These are phyloP conservation scores for Scolopax rusticola DNA, from an alignment of 2,797 vertebrate genomes.

Conservation along the genomic window DNA sequence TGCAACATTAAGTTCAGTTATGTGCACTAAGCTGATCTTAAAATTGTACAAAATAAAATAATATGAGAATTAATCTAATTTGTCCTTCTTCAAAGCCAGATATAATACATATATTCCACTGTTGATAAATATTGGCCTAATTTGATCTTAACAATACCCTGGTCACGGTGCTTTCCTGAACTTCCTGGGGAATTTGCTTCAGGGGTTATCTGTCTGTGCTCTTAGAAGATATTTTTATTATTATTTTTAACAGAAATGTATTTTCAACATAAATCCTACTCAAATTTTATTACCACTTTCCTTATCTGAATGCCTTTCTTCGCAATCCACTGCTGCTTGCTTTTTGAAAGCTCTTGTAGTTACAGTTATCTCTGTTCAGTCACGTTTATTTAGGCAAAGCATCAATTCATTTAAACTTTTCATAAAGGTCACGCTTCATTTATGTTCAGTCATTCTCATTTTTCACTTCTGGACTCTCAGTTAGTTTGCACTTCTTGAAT, in stretches of 20 bases:
- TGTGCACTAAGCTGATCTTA: background rate
- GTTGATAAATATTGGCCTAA: background rate
- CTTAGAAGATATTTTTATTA: background rate
- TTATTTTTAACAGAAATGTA: background rate
- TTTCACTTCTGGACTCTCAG: conserved; percentile 34
- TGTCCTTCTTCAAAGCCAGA: background rate
- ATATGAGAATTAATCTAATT: background rate
- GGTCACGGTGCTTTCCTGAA: background rate
- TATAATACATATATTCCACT: background rate
- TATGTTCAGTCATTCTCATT: conserved; percentile 35
- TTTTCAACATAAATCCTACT: background rate
- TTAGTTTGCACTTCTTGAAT: background rate
- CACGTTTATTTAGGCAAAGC: background rate
- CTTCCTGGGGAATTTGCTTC: background rate
- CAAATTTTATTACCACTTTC: background rate
- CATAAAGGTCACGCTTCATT: conserved; percentile 10
- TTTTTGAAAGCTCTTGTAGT: background rate
- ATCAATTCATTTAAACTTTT: conserved; percentile 28
- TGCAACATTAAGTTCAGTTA: background rate
- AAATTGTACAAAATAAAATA: background rate
- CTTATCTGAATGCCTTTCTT: background rate
- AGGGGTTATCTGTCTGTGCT: background rate
- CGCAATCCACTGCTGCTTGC: background rate
- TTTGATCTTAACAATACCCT: background rate
- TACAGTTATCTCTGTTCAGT: background rate